Evolutionary conservation across 2,113 vertebrate species (phyloP).

Genomic region (Varanus komodoensis): DNA sequence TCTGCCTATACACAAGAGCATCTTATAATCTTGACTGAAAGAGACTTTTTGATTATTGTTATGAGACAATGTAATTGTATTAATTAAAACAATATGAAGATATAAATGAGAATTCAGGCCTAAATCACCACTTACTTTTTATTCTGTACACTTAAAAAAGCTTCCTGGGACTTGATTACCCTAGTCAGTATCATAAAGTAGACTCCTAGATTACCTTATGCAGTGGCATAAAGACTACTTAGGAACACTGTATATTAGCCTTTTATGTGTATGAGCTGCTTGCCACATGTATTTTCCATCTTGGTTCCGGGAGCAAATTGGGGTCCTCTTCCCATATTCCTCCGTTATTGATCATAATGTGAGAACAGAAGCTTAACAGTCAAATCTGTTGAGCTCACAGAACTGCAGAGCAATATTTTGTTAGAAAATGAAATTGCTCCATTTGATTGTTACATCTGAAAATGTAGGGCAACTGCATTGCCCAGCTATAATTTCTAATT

Average conservation of each 20-base stretch:
- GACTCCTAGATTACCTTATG: not conserved
- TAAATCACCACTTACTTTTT: not conserved
- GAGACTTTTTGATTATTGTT: not conserved
- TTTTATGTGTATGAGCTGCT: not conserved
- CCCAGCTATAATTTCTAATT: not conserved
- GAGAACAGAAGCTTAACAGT: not conserved
- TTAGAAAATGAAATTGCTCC: constrained; percentile 43
- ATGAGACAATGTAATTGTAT: not conserved
- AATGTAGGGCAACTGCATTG: constrained; percentile 7
- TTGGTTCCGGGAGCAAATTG: not conserved
- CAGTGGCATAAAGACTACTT: not conserved
- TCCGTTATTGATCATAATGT: not conserved
- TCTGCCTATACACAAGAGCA: not conserved
- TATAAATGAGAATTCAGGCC: too few species aligned
- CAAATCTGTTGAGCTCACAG: not conserved
- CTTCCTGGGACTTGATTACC: not conserved
- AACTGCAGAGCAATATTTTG: not conserved
- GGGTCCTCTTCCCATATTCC: not conserved
- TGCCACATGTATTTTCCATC: not conserved
- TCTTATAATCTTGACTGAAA: not conserved
- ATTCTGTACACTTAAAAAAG: not conserved
- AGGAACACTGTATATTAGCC: not conserved
- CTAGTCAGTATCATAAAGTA: not conserved
- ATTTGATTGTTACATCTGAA: constrained; percentile 51
- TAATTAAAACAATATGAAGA: not conserved